phyloP scores from a whole-genome alignment of 2,113 vertebrate genomes.

The Eubucco bourcierii region DNA sequence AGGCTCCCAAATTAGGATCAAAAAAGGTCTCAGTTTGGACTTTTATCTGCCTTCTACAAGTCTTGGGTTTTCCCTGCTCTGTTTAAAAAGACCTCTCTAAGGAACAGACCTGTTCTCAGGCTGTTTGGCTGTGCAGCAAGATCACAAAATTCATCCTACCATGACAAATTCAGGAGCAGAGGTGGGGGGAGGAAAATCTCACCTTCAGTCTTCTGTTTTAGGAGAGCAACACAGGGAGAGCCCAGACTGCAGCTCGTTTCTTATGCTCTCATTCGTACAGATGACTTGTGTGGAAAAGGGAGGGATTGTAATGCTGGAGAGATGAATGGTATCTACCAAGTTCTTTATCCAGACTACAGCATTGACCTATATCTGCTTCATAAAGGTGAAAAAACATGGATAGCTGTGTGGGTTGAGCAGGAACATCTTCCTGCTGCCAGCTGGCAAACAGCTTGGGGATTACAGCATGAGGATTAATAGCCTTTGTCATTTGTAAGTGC shows the following conservation, averaged over 20 bases:
- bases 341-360: constrained; percentile 12
- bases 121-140: not conserved
- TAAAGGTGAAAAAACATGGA: constrained; percentile 66
- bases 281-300: not conserved
- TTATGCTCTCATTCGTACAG: not conserved
- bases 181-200: not conserved
- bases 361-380: constrained; percentile 59
- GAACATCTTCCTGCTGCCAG: constrained; percentile 63
- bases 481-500: constrained; percentile 71
- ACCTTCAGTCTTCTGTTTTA: not conserved
- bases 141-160: not conserved
- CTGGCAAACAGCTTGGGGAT: constrained; percentile 69
- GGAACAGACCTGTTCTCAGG: not conserved
- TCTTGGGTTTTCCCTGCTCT: not conserved
- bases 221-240: not conserved
- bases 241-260: not conserved
- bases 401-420: constrained; percentile 43
- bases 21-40: not conserved
- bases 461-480: constrained; percentile 70
- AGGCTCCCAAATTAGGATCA: not conserved
- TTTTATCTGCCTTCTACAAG: not conserved
- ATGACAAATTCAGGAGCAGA: not conserved
- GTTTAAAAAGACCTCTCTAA: not conserved
- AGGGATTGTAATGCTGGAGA: not conserved
- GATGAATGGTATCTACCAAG: constrained; percentile 27